These are phyloP conservation scores for Squalus acanthias DNA, from an alignment of 2,797 vertebrate species.

Conservation along the genomic window DNA sequence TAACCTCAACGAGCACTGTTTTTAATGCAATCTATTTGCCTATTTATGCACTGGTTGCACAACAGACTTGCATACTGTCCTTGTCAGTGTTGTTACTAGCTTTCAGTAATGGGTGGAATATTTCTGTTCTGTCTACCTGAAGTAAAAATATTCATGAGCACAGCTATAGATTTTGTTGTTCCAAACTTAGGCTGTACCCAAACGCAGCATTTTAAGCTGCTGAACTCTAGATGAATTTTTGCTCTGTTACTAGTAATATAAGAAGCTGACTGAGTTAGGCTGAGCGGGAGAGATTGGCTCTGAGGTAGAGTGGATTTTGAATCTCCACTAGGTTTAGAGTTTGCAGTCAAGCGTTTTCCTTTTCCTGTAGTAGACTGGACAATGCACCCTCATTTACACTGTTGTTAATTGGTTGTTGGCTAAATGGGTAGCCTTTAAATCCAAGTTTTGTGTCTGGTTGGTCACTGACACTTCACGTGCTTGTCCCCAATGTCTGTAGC, in stretches of 20 bases:
- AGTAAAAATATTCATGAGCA: too few species aligned
- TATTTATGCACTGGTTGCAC: neutral
- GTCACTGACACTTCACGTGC: neutral
- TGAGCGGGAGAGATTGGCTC: neutral
- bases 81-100: neutral
- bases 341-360: neutral
- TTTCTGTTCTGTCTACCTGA: neutral
- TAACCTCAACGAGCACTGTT: neutral
- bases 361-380: neutral
- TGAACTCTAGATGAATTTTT: neutral
- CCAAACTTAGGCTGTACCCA: neutral
- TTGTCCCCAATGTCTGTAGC: neutral
- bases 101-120: neutral
- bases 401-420: neutral
- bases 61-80: neutral
- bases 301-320: neutral
- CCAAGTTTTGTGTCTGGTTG: neutral
- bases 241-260: neutral
- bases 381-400: neutral
- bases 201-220: neutral
- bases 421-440: neutral
- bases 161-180: neutral
- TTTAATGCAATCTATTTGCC: neutral
- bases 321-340: neutral
- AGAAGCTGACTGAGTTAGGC: neutral